Base-by-base conservation (phyloP, 1,140 invertebrate species). In the Oscheius sp. region DNA sequence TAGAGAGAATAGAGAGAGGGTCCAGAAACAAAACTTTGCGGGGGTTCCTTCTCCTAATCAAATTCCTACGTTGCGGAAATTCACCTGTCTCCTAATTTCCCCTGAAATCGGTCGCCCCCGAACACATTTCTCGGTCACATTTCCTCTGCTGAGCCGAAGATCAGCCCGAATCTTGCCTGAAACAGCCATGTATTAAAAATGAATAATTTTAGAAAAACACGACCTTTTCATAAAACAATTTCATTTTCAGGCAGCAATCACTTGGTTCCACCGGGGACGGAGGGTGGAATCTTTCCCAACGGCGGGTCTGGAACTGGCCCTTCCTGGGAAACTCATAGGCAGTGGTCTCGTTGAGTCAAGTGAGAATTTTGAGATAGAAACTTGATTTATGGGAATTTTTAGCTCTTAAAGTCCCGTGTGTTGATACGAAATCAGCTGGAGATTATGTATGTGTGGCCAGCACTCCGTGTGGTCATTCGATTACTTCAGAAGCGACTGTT, bases 381-480 rank as follows among this genome's bases (percentile, higher is more conserved):
- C 23, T 46, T 2, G 29, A 49, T 46, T 55, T 42, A 55, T 55
- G 38, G 45, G 35, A 31, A 46, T 20, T 13, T 68, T 68, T 35
- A 68, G 67, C 67, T 4, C 35, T 59, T 42, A 49, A 55, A 18
- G 61, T 68, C 55, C 36, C 42, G n/a, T 68, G 67, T 61, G 20
- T 49, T 20, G 67, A 68, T 32, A 38, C 52, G 31, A 49, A 55
- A n/a, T 38, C 67, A 7, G 67, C 52, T 26, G 67, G 67, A 2
- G 67, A 68, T 28, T 68, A 68, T 36, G 35, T 68, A 34, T 68
- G 67, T 31, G 67, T 58, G 55, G 67, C 67, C 35, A 58, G 49
- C 10, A 58, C 36, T 0, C 67, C 67, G 2, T 68, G 67, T 20
- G 55, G 49, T 36, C 67, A 68, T 36, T 34, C 49, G 26, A 55